These are phyloP conservation scores for Eumeta japonica DNA, from an alignment of 1,140 invertebrate genomes.

Conservation along the genomic window DNA sequence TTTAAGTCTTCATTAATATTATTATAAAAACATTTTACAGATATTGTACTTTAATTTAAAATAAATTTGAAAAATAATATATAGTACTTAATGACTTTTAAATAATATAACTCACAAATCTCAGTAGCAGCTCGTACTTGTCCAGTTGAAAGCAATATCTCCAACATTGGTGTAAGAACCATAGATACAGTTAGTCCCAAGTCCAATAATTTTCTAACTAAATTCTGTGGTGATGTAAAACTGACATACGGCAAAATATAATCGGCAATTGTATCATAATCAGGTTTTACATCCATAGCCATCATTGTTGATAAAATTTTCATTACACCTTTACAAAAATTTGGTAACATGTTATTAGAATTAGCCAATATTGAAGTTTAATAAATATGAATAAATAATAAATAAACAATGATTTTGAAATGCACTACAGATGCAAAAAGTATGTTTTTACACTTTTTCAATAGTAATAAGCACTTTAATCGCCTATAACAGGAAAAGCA, in stretches of 20 bases:
- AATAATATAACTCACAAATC: conserved; percentile 46
- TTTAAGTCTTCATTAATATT: no score
- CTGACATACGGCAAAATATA: conserved; percentile 57
- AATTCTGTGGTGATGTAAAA: conserved; percentile 39
- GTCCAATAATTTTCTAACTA: conserved; percentile 53
- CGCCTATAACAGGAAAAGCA: no score
- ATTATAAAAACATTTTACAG: no score
- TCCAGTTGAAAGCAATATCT: conserved; percentile 44
- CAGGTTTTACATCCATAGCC: conserved; percentile 46
- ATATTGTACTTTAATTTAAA: no score
- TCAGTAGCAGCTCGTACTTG: conserved; percentile 43
- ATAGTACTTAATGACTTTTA: no score
- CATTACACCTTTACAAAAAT: conserved; percentile 43
- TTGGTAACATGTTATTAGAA: conserved; percentile 1
- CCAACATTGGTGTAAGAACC: conserved; percentile 51
- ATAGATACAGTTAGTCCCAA: conserved; percentile 32
- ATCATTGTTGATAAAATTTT: conserved; percentile 53
- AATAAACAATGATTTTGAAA: no score
- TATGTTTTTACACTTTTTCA: no score
- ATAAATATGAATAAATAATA: conserved; percentile 7
- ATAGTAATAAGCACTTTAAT: no score
- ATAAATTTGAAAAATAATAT: no score
- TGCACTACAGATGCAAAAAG: no score
- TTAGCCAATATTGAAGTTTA: no score
- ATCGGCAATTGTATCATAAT: conserved; percentile 55